Evolutionary conservation across 2,888 invertebrate species (phyloP), one percentile per base, ranked within the genome.

Genomic region (Oxycera nigricornis): DNA sequence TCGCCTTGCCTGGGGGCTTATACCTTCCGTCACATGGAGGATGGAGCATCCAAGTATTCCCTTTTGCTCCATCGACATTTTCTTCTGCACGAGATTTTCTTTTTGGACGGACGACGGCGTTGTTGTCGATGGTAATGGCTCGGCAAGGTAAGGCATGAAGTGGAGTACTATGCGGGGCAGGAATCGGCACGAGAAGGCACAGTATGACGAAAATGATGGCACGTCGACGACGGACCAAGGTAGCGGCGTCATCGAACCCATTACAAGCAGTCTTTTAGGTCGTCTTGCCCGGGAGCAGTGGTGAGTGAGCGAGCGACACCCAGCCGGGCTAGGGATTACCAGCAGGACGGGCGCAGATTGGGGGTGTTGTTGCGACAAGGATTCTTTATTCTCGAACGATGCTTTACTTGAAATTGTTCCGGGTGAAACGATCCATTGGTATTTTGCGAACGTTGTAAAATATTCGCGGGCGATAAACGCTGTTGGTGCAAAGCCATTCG

Each of bases 231-330:
- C 4, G 22, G 22, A 17, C 50, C 17, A 4, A 7, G 17, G 3
- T 17, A 55, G 24, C 9, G 30, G 30, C 30, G 59, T 61, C 74
- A 74, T 74, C 70, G 74, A 74, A 74, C 74, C 70, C 61, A 74
- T 70, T 70, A 74, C 61, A 35, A 7, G 11, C 11, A 35, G 35
- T 35, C 6, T 11, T 7, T 35, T 35, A 35, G n/a, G n/a, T n/a
- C n/a, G n/a, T n/a, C n/a, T n/a, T n/a, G n/a, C n/a, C n/a, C n/a
- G n/a, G n/a, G n/a, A n/a, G n/a, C n/a, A n/a, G n/a, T n/a, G n/a
- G n/a, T n/a, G n/a, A n/a, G n/a, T n/a, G n/a, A n/a, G n/a, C n/a
- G n/a, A n/a, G n/a, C n/a, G n/a, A n/a, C n/a, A n/a, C n/a, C n/a
- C n/a, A n/a, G n/a, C n/a, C n/a, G n/a, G n/a, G n/a, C n/a, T n/a